A percentile compares a stretch with the other conserved stretches of the same genome.
Conservation (phyloP, 2,113 vertebrate genomes). For the Corapipo altera region DNA sequence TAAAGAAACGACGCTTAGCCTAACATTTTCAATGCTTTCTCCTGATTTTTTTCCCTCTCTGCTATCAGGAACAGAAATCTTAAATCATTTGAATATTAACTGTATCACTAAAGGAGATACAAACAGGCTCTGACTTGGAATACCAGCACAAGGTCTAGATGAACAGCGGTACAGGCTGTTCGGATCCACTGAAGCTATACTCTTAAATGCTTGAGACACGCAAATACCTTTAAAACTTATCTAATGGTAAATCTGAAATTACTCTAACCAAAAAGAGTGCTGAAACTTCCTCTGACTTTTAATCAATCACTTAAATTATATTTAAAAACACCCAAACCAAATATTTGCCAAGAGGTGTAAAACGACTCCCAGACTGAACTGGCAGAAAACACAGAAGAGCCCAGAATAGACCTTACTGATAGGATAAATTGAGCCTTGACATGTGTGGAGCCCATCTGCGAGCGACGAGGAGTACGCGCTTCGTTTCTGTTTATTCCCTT, state of each 20-base stretch:
- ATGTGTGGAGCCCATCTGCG: conserved; percentile 30
- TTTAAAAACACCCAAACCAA: not conserved
- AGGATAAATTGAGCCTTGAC: conserved; percentile 56
- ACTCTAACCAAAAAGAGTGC: not conserved
- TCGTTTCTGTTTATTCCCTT: not conserved
- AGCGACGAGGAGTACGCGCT: rapidly evolving
- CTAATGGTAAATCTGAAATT: not conserved
- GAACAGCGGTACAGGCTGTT: not conserved
- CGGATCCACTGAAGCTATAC: not conserved
- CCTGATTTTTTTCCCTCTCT: rapidly evolving
- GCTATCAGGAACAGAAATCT: not conserved
- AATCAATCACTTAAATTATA: not conserved
- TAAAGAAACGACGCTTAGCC: not conserved
- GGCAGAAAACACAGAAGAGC: conserved; percentile 35
- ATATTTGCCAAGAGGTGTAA: conserved; percentile 57
- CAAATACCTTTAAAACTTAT: not conserved
- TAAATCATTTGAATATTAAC: not conserved
- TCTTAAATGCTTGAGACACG: not conserved
- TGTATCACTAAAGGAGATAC: not conserved
- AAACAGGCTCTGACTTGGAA: not conserved
- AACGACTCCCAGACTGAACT: conserved; percentile 36
- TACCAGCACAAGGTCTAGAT: not conserved
- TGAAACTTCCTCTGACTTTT: not conserved
- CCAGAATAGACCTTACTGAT: conserved; percentile 18
- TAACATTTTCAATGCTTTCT: not conserved